A percentile compares a stretch with the other conserved stretches of the same genome.
These are phyloP conservation scores for Poeciliopsis infans DNA, from an alignment of 2,797 vertebrate species.

Conservation along the genomic window DNA sequence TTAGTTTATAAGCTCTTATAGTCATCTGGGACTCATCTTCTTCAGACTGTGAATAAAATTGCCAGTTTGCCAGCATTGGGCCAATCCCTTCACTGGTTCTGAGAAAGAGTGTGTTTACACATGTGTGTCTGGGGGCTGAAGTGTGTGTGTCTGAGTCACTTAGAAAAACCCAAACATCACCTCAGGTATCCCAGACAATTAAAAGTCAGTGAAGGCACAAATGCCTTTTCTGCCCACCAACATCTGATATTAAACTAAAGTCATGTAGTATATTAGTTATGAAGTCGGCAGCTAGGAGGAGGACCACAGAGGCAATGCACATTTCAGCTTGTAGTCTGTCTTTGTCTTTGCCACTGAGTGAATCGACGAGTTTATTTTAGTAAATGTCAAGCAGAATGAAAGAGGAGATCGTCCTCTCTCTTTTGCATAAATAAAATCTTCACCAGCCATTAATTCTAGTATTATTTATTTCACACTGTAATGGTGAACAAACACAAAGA, in stretches of 20 bases:
- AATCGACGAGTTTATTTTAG: conserved; percentile 54
- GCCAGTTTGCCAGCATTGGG: conserved; percentile 20
- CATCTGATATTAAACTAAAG: conserved; percentile 78
- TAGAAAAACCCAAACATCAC: conserved; percentile 68
- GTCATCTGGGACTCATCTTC: conserved; percentile 50
- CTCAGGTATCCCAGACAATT: conserved; percentile 71
- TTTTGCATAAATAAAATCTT: conserved; percentile 44
- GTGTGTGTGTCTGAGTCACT: conserved; percentile 55
- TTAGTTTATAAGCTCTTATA: conserved; percentile 49
- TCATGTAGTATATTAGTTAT: conserved; percentile 75
- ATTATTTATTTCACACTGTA: conserved; percentile 32
- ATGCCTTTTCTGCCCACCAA: conserved; percentile 63
- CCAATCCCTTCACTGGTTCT: conserved; percentile 52
- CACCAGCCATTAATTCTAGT: conserved; percentile 26
- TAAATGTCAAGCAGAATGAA: conserved; percentile 43
- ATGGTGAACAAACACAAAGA: conserved; percentile 1
- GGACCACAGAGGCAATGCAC: conserved; percentile 76
- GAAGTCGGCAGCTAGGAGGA: conserved; percentile 67
- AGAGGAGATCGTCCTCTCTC: conserved; percentile 39
- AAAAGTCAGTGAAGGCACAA: conserved; percentile 66
- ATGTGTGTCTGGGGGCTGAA: conserved; percentile 13
- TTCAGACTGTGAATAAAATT: conserved; percentile 47
- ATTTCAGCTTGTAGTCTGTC: conserved; percentile 29
- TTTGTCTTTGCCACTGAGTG: conserved; percentile 52
- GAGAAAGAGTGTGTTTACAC: conserved; percentile 35